Percentiles rank a stretch among this genome's conserved stretches.
phyloP scores from a whole-genome alignment of 1,140 invertebrate genomes.

The Parapsyche elsis region DNA sequence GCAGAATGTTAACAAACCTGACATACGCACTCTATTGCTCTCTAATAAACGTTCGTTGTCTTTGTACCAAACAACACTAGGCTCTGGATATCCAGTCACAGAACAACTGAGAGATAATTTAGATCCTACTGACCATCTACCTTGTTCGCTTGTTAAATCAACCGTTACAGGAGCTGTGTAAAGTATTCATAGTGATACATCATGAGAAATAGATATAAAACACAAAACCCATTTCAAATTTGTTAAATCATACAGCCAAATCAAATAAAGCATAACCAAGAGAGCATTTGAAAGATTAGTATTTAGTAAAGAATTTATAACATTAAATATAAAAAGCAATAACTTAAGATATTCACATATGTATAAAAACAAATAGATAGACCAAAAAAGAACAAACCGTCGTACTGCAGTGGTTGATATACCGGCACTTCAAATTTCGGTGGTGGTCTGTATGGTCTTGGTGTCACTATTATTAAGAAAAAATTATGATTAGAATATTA shows the following conservation, averaged over 20 bases:
- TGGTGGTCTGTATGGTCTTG: constrained; percentile 47
- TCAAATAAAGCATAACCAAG: too few relatives aligned
- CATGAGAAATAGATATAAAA: too few relatives aligned
- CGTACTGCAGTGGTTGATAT: constrained; percentile 34
- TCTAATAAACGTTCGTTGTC: constrained; percentile 69
- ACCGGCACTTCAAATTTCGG: constrained; percentile 20
- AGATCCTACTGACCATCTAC: constrained; percentile 71
- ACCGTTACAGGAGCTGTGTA: constrained; percentile 71
- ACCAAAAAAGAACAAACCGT: constrained; percentile 40
- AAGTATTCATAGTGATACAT: too few relatives aligned
- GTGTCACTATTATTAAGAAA: constrained; percentile 53
- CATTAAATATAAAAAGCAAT: too few relatives aligned
- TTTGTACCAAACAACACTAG: constrained; percentile 83
- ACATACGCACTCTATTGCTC: constrained; percentile 69
- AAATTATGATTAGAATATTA: too few relatives aligned
- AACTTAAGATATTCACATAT: not conserved
- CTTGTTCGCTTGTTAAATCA: constrained; percentile 68
- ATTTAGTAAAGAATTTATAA: too few relatives aligned
- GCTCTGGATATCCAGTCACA: constrained; percentile 80
- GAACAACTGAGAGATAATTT: constrained; percentile 79
- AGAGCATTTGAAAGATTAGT: too few relatives aligned
- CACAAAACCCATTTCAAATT: too few relatives aligned
- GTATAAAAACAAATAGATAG: not conserved
- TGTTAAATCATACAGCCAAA: too few relatives aligned
- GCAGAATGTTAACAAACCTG: constrained; percentile 67